Evolutionary conservation across 1,140 invertebrate species (phyloP).

Genomic region (Drosophila bipectinata): DNA sequence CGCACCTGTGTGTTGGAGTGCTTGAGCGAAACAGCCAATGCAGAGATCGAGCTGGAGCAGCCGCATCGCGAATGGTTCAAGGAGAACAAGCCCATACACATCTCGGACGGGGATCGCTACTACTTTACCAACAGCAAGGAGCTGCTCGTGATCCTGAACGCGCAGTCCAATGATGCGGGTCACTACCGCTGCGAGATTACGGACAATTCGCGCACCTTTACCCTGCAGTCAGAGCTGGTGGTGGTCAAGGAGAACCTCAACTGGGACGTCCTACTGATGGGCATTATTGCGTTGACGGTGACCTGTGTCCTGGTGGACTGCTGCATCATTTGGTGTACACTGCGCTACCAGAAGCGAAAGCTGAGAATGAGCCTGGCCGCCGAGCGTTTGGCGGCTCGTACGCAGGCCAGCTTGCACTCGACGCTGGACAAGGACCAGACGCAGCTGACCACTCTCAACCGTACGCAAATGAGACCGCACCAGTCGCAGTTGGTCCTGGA

Average conservation of each 20-base stretch:
- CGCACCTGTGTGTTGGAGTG: slow-evolving; percentile 94
- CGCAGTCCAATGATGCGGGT: slow-evolving; percentile 90
- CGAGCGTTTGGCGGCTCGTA: slow-evolving; percentile 27
- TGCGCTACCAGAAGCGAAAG: slow-evolving; percentile 90
- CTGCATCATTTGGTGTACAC: slow-evolving; percentile 95
- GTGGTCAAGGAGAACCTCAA: slow-evolving; percentile 85
- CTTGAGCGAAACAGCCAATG: slow-evolving; percentile 89
- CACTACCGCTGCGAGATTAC: slow-evolving; percentile 94
- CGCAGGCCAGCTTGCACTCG: slow-evolving; percentile 52
- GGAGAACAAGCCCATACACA: slow-evolving; percentile 87
- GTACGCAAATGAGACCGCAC: slow-evolving; percentile 55
- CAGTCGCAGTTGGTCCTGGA: slow-evolving; percentile 57
- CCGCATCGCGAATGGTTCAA: slow-evolving; percentile 96
- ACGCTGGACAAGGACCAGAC: slow-evolving; percentile 70
- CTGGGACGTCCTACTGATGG: slow-evolving; percentile 86
- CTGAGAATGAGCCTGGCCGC: slow-evolving; percentile 69
- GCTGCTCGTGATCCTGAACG: slow-evolving; percentile 93
- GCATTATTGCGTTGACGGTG: slow-evolving; percentile 94
- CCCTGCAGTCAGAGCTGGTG: slow-evolving; percentile 77
- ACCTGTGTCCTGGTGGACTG: slow-evolving; percentile 94
- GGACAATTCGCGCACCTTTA: slow-evolving; percentile 80
- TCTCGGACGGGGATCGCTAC: slow-evolving; percentile 87
- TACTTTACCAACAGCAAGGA: slow-evolving; percentile 95
- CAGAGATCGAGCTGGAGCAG: slow-evolving; percentile 86
- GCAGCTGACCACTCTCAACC: slow-evolving; percentile 73